Conservation (phyloP, 1,140 invertebrate genomes). For the Hycleus cichorii region DNA sequence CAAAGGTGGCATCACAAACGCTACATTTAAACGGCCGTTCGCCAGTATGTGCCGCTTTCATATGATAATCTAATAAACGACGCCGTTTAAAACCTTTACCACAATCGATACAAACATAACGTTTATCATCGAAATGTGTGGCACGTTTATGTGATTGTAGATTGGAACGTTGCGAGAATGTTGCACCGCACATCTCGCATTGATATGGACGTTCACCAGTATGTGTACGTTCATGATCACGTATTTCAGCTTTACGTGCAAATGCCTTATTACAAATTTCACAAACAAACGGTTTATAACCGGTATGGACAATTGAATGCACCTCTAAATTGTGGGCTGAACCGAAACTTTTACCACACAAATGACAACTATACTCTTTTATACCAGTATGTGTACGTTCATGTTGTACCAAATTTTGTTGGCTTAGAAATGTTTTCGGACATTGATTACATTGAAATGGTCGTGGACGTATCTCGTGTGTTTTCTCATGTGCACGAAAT, state of each 20-base stretch:
- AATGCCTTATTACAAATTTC: constrained; percentile 65
- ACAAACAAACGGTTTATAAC: constrained; percentile 64
- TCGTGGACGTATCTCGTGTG: constrained; percentile 57
- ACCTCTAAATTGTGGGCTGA: constrained; percentile 69
- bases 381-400: constrained; percentile 61
- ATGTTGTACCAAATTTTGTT: constrained; percentile 67
- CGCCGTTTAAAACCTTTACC: constrained; percentile 65
- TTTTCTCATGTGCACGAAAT: constrained; percentile 66
- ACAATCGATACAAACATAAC: constrained; percentile 61
- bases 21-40: constrained; percentile 69
- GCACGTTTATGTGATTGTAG: constrained; percentile 70
- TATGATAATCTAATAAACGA: constrained; percentile 70
- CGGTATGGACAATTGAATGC: constrained; percentile 57
- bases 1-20: constrained; percentile 67
- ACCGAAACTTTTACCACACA: constrained; percentile 70
- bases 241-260: constrained; percentile 64
- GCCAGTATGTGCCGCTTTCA: constrained; percentile 71
- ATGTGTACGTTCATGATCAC: constrained; percentile 73
- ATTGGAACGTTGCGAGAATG: constrained; percentile 70
- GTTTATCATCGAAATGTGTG: constrained; percentile 70
- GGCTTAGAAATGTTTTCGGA: constrained; percentile 64
- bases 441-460: constrained; percentile 61
- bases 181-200: constrained; percentile 71
- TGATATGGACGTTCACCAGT: constrained; percentile 74
- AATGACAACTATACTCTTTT: constrained; percentile 63